Evolutionary conservation across 2,113 vertebrate species (phyloP).

Genomic region (Otocyon megalotis): DNA sequence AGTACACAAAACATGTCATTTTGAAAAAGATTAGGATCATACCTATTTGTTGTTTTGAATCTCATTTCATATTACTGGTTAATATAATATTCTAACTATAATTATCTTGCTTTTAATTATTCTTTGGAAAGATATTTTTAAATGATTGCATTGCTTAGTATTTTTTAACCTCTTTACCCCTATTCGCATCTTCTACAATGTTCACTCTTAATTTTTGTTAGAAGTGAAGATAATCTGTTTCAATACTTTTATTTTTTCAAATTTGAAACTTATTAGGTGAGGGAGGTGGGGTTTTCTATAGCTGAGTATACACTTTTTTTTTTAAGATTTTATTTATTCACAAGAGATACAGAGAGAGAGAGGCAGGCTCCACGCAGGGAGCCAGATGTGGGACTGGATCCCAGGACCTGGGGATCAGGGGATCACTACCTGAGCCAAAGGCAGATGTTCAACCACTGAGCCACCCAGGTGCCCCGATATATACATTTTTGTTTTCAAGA

Average conservation of each 20-base stretch:
- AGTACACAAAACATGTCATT: background rate
- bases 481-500: background rate
- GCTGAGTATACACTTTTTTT: background rate
- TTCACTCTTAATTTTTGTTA: background rate
- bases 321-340: too few species aligned
- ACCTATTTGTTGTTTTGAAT: background rate
- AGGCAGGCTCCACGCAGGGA: too few species aligned
- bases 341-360: too few species aligned
- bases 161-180: background rate
- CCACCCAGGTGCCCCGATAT: too few species aligned
- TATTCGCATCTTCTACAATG: background rate
- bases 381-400: too few species aligned
- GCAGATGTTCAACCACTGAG: too few species aligned
- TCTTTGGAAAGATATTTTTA: background rate
- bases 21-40: background rate
- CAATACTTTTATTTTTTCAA: background rate
- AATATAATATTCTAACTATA: constrained; percentile 30
- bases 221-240: background rate
- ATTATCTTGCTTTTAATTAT: constrained; percentile 10
- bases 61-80: background rate
- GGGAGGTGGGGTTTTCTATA: background rate
- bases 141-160: background rate
- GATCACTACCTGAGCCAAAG: too few species aligned
- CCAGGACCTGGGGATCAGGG: too few species aligned
- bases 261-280: background rate